Conservation (phyloP, 2,113 vertebrate genomes). For the Probosciger aterrimus region DNA sequence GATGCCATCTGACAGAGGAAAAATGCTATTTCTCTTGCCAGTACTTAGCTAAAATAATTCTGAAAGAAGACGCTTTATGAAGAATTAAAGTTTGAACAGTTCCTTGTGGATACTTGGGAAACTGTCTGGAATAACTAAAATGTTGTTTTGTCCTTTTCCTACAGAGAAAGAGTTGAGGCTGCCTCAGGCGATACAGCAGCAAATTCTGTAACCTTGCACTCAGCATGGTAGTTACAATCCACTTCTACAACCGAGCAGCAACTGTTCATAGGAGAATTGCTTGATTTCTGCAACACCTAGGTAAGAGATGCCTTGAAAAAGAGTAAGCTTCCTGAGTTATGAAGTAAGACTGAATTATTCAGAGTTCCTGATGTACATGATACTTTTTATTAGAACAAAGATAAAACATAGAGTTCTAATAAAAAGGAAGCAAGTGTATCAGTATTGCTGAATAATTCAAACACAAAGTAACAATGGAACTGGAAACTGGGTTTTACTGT, state of each 20-base stretch:
- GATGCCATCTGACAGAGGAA: background rate
- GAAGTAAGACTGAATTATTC: conserved; percentile 32
- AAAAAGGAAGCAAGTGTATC: background rate
- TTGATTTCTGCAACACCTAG: conserved; percentile 26
- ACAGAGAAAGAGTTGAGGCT: background rate
- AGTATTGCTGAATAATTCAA: conserved; percentile 21
- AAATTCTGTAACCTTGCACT: conserved; percentile 41
- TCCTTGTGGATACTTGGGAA: background rate
- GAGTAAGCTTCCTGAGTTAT: background rate
- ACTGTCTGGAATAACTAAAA: conserved; percentile 13
- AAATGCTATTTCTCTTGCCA: background rate
- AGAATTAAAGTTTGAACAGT: conserved; percentile 11
- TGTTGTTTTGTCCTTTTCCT: conserved; percentile 32
- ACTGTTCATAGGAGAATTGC: background rate
- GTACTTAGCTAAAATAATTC: background rate
- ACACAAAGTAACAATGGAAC: background rate
- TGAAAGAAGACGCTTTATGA: background rate
- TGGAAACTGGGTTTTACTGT: background rate
- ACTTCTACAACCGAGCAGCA: conserved; percentile 27
- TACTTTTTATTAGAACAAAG: conserved; percentile 25
- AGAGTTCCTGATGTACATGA: background rate
- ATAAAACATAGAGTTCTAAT: background rate
- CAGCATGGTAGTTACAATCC: conserved; percentile 26
- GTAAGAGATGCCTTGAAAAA: background rate
- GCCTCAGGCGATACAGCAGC: conserved; percentile 55